phyloP scores from a whole-genome alignment of 2,113 vertebrate genomes.

The Suricata suricatta region DNA sequence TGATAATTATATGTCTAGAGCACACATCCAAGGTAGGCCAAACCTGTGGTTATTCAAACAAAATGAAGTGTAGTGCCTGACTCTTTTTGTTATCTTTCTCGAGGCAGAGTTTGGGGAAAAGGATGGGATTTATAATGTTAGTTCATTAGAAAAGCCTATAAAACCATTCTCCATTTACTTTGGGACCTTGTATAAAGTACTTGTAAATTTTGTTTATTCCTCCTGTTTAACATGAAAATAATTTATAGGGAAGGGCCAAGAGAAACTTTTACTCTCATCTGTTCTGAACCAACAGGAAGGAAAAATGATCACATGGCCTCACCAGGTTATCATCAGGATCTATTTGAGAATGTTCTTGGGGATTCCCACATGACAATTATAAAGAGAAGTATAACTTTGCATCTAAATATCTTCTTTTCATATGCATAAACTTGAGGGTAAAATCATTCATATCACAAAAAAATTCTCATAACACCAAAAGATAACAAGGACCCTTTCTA shows the following conservation, averaged over 20 bases:
- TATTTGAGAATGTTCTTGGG: not conserved
- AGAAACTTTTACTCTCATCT: not conserved
- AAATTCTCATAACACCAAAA: not conserved
- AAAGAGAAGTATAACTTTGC: not conserved
- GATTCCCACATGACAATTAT: not conserved
- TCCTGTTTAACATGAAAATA: not conserved
- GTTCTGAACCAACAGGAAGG: not conserved
- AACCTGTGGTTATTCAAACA: not conserved
- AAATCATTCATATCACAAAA: not conserved
- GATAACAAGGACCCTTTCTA: not conserved
- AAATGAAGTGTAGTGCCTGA: not conserved
- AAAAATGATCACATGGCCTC: not conserved
- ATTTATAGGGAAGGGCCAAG: not conserved
- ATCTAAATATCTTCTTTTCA: not conserved
- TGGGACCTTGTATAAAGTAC: not conserved
- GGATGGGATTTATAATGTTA: not conserved
- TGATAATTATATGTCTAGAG: not conserved
- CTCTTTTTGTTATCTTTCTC: not conserved
- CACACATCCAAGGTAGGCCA: not conserved
- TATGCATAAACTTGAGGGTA: not conserved
- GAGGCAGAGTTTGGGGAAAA: not conserved
- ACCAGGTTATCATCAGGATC: not conserved
- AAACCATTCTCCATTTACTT: not conserved
- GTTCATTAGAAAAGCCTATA: not conserved
- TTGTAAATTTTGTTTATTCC: not conserved